phyloP scores from a whole-genome alignment of 2,888 invertebrate species.

The Bembecia ichneumoniformis region DNA sequence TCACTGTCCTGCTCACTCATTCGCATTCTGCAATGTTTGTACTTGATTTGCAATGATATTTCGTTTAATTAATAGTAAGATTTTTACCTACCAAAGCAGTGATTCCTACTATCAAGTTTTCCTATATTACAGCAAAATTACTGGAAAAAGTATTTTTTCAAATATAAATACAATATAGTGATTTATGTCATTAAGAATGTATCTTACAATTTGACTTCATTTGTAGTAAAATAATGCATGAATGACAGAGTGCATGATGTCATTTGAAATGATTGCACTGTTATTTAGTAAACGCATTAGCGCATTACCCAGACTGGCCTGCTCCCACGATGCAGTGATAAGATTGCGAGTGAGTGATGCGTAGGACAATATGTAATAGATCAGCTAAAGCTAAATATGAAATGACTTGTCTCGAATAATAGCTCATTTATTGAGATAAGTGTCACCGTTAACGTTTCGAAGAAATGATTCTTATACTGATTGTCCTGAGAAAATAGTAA shows the following conservation, averaged over 20 bases:
- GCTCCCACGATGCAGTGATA: constrained; percentile 64
- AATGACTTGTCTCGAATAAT: constrained; percentile 44
- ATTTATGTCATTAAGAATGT: neutral
- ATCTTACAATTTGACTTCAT: neutral
- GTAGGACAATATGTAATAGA: constrained; percentile 65
- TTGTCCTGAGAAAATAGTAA: constrained; percentile 29
- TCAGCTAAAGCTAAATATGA: constrained; percentile 44
- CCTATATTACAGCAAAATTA: too few species aligned
- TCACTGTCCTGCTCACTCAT: too few species aligned
- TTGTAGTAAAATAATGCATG: neutral
- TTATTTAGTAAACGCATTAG: constrained; percentile 8
- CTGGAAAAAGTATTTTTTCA: too few species aligned
- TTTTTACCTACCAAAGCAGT: too few species aligned
- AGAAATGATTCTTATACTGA: constrained; percentile 26
- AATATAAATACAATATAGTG: too few species aligned
- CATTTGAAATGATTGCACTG: constrained; percentile 4
- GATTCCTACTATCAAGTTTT: too few species aligned
- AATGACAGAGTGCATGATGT: neutral
- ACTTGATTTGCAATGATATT: too few species aligned
- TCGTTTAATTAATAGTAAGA: too few species aligned
- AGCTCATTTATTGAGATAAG: constrained; percentile 62
- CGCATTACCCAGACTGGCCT: constrained; percentile 25
- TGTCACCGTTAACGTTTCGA: constrained; percentile 41
- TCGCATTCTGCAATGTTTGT: too few species aligned
- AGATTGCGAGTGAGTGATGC: constrained; percentile 65